phyloP scores from a whole-genome alignment of 2,113 vertebrate genomes.

The Syngnathus typhle region DNA sequence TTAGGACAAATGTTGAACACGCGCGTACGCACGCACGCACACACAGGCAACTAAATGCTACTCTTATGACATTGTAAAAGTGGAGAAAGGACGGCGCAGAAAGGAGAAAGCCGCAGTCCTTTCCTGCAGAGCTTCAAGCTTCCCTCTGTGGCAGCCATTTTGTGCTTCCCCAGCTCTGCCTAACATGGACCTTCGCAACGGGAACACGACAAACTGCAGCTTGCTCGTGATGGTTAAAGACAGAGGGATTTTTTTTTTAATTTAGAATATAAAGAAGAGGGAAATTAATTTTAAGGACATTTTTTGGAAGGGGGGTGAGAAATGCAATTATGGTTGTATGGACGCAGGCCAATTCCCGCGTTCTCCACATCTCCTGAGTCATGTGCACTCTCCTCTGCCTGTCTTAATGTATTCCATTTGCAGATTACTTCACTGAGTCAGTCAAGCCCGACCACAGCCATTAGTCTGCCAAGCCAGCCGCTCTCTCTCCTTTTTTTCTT shows the following conservation, averaged over 20 bases:
- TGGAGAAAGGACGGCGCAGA: background rate
- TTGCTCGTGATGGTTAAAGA: background rate
- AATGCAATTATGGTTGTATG: conserved; percentile 14
- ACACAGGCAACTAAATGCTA: background rate
- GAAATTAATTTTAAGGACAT: background rate
- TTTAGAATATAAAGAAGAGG: background rate
- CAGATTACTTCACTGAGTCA: conserved; percentile 69
- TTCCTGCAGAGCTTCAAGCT: conserved; percentile 41
- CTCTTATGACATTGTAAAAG: background rate
- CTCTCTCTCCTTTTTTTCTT: conserved; percentile 11
- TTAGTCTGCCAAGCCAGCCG: conserved; percentile 57
- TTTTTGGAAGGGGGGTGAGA: background rate
- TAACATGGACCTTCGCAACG: conserved; percentile 63
- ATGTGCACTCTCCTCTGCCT: conserved; percentile 42
- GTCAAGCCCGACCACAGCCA: conserved; percentile 60
- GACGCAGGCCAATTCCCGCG: conserved; percentile 28
- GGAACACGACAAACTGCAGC: conserved; percentile 25
- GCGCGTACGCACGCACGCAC: background rate
- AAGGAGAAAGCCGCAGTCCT: conserved; percentile 40
- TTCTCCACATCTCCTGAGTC: conserved; percentile 51
- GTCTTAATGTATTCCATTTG: conserved; percentile 68
- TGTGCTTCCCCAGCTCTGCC: conserved; percentile 60
- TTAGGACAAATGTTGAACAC: background rate
- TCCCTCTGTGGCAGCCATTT: conserved; percentile 66
- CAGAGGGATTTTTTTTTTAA: background rate